Percentiles rank a stretch among this genome's conserved stretches.
Conservation (phyloP, 1,140 invertebrate genomes). For the Bombus huntii region DNA sequence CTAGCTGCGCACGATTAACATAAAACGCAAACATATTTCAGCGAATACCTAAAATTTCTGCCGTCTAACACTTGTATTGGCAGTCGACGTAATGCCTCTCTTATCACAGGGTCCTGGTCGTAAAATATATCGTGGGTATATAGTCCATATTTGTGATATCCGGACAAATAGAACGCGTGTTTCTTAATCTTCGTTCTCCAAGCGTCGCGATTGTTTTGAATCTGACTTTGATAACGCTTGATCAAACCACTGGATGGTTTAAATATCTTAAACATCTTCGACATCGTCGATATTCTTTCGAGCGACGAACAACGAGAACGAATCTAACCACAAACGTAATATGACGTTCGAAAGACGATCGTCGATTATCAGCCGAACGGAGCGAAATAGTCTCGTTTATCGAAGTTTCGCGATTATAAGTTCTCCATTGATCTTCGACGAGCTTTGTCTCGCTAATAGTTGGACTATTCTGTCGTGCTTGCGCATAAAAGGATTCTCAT, state of each 20-base stretch:
- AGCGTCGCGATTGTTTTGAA: rapidly evolving
- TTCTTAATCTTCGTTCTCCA: not conserved
- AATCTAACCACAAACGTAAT: not conserved
- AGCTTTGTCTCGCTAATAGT: not conserved
- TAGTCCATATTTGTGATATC: slow-evolving; percentile 53
- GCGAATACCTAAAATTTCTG: slow-evolving; percentile 61
- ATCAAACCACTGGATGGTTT: not conserved
- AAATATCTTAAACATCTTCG: not conserved
- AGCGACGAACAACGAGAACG: not conserved
- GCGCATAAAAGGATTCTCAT: not conserved
- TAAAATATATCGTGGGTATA: slow-evolving; percentile 44
- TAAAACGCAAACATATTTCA: not conserved
- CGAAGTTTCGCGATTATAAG: not conserved
- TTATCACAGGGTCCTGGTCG: not conserved
- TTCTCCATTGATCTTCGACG: not conserved
- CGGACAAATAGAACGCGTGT: slow-evolving; percentile 28
- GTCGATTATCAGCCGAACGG: not conserved
- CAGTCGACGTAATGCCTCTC: slow-evolving; percentile 43
- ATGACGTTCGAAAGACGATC: not conserved
- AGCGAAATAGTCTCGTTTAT: not conserved
- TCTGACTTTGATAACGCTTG: not conserved
- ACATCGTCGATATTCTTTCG: slow-evolving; percentile 7
- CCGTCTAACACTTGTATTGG: slow-evolving; percentile 54
- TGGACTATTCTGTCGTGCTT: not conserved
- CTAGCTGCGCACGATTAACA: not conserved